Evolutionary conservation across 2,797 vertebrate genomes (phyloP).

Genomic region (Nannoperca obscura): DNA sequence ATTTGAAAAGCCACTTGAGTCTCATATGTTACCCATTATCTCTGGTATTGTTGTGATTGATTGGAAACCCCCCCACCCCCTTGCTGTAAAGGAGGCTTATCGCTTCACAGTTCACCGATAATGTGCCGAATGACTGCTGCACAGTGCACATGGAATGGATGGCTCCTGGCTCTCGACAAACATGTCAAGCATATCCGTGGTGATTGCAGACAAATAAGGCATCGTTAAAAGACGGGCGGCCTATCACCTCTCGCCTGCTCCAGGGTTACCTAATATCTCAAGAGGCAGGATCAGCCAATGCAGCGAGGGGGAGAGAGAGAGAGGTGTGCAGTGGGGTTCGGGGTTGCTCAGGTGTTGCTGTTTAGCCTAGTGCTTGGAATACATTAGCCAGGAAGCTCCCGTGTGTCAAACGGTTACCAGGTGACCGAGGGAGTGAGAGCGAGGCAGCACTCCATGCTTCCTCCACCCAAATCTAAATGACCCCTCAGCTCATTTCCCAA

Average conservation of each 20-base stretch:
- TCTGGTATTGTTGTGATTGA: slow-evolving; percentile 49
- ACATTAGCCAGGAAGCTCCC: slow-evolving; percentile 63
- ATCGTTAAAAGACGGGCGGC: slow-evolving; percentile 43
- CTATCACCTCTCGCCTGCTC: slow-evolving; percentile 64
- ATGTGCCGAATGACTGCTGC: slow-evolving; percentile 57
- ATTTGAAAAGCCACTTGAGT: slow-evolving; percentile 40
- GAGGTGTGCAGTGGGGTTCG: neutral
- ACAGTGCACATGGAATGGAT: slow-evolving; percentile 45
- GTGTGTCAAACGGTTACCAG: slow-evolving; percentile 76
- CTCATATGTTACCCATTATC: slow-evolving; percentile 45
- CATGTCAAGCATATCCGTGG: slow-evolving; percentile 68
- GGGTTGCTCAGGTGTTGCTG: slow-evolving; percentile 72
- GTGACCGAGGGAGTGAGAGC: slow-evolving; percentile 62
- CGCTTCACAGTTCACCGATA: slow-evolving; percentile 63
- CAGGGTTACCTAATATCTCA: slow-evolving; percentile 76
- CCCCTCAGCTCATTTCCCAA: slow-evolving; percentile 75
- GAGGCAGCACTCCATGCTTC: slow-evolving; percentile 40
- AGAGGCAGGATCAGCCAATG: slow-evolving; percentile 56
- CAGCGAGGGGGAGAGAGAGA: neutral
- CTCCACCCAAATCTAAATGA: slow-evolving; percentile 66
- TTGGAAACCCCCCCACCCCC: slow-evolving; percentile 52
- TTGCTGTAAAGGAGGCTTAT: slow-evolving; percentile 65
- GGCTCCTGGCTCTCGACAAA: slow-evolving; percentile 57
- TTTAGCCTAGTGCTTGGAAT: slow-evolving; percentile 69
- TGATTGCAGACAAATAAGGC: slow-evolving; percentile 59